Evolutionary conservation across 2,797 vertebrate genomes (phyloP), one percentile per base, ranked within the genome.

Genomic region (Poecilia velifera): DNA sequence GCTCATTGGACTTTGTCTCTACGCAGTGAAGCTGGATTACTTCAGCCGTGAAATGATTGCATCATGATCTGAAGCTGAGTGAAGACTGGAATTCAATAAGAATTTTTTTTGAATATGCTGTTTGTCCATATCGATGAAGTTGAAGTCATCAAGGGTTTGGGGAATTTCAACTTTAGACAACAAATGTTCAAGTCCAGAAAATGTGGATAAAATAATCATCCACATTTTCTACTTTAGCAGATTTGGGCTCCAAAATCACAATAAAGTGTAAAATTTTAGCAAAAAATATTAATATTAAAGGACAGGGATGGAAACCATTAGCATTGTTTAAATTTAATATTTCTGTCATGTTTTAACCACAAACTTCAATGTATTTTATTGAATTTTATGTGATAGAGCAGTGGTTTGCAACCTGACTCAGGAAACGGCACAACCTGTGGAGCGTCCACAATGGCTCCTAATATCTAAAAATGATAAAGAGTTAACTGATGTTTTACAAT

Each of bases 1-100:
- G 68, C 36, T 59, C 10, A 46, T 45, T 36, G 10, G 45, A 22
- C 31, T 76, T 81, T 80, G 49, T 87, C 20, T 83, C 66, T 81
- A 41, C 64, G 62, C 74, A 45, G 82, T 76, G 62, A 22, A 70
- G 81, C 6, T 43, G 73, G 74, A 79, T 86, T 79, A 77, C 84
- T 77, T 78, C 85, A 88, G 88, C 79, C 51, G 76, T 76, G 74
- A 90, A 90, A 86, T 82, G 76, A 76, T 86, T 86, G 81, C 85
- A 82, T 86, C 74, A 87, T 57, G 39, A 83, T 82, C 66, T n/a
- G 77, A 83, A 91, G 84, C 76, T 76, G 49, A 81, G 66, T 70
- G 80, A 82, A 3, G 36, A 7, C 68, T 84, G 66, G 55, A 84
- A 4, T 46, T 80, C 55, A 79, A 76, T 41, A 82, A 77, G 49